Evolutionary conservation across 2,888 invertebrate genomes (phyloP).

Genomic region (Oasisia sp.): DNA sequence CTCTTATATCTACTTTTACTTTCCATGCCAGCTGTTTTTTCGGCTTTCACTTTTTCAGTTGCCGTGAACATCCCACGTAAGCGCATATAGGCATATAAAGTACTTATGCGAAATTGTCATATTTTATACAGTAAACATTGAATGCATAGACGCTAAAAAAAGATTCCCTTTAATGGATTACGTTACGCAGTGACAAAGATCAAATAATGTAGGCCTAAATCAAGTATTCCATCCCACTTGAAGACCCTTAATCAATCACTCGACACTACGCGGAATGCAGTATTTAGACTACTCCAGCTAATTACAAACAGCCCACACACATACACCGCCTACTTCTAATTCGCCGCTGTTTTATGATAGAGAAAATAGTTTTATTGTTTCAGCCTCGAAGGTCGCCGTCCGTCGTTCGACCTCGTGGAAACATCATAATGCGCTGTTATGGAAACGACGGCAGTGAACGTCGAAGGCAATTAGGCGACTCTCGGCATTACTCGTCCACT

Average conservation of each 20-base stretch:
- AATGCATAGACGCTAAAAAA: too few species aligned
- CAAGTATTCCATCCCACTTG: not conserved
- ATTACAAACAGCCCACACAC: not conserved
- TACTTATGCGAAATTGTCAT: too few species aligned
- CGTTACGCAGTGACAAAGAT: too few species aligned
- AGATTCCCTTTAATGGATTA: too few species aligned
- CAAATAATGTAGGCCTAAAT: not conserved
- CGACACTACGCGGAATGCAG: not conserved
- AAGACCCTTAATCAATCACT: not conserved
- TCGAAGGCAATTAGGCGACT: not conserved
- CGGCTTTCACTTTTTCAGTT: too few species aligned
- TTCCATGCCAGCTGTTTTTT: too few species aligned
- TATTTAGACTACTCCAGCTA: not conserved
- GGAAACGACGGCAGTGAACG: not conserved
- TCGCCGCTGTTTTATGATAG: not conserved
- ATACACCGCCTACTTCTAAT: not conserved
- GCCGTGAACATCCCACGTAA: too few species aligned
- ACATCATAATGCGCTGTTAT: constrained; percentile 17
- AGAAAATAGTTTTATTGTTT: constrained; percentile 6
- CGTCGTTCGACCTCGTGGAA: not conserved
- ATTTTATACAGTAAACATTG: too few species aligned
- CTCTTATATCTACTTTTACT: too few species aligned
- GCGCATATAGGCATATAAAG: too few species aligned
- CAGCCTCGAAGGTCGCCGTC: not conserved
- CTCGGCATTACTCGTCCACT: not conserved